Base-by-base conservation (phyloP, 2,888 invertebrate genomes). In the Lithophane leautieri region DNA sequence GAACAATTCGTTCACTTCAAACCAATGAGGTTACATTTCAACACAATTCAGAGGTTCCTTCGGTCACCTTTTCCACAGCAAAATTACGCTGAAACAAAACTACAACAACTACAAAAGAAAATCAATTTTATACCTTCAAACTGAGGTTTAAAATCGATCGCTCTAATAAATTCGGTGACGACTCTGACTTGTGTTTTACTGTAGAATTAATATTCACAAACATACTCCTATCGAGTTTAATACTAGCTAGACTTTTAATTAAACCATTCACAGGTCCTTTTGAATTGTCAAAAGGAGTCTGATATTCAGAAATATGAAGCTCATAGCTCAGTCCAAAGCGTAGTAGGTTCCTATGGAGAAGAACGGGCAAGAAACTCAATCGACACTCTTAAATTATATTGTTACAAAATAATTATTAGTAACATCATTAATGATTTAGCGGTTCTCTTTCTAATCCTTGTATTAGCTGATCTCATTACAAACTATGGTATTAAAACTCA, bases 391-490 rank as follows among this genome's bases (percentile, higher is more conserved):
- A 42, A 63, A 25, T 25, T 63, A 19, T 44, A 19, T 19, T 11
- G n/a, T 25, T 63, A 25, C 25, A 63, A 44, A 12, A 63, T 7
- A 34, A 34, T 34, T 34, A 44, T 25, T 63, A 1, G 11, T 44
- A 7, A 63, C 9, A 34, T 25, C 19, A 70, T 19, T n/a, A 9
- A 28, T n/a, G 16, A 19, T 40, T 19, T 50, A 50, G 16, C 25
- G 25, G 47, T 78, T 52, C 14, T 62, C n/a, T 50, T 63, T 77
- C 42, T 44, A 63, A 44, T 12, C 44, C 14, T 3, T 54, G n/a
- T 77, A 58, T 77, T 68, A 82, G 7, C 2, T 1, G 78, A 68
- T 77, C 78, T 79, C 69, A 78, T 28, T 28, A 6, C 42, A 60
- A 76, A 78, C 22, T 28, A 44, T 63, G 54, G 63, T 52, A 65